Base-by-base conservation (phyloP, 2,888 invertebrate genomes). In the Rugalucina vietnamica region DNA sequence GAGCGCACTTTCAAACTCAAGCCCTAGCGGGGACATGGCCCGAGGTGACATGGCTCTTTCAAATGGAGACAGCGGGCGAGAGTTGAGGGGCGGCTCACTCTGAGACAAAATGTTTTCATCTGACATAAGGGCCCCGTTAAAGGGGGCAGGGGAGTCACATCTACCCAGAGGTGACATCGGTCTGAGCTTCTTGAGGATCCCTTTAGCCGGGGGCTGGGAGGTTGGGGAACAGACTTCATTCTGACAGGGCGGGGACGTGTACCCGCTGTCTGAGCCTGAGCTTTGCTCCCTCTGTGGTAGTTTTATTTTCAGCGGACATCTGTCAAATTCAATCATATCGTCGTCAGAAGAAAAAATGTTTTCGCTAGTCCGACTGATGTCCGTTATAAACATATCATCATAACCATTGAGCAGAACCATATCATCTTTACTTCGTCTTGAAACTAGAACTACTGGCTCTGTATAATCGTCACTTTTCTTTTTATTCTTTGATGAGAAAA, bases 1-100 rank as follows among this genome's bases (percentile, higher is more conserved):
- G 21, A 90, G 72, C n/a, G 89, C 88, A 50, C 82, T 82, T 34
- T 88, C 85, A 79, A 89, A 74, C 14, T 89, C 90, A 36, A 76
- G 39, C 27, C 81, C 71, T 8, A 82, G 24, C 2, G 86, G 86
- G 29, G 86, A 86, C 72, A 86, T 76, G n/a, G n/a, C n/a, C n/a
- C n/a, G n/a, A 10, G 87, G 87, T 21, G 87, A 87, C 82, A 87
- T 84, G n/a, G 87, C 79, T 34, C 87, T 75, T 21, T 75, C 72
- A 24, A 57, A 43, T 8, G 24, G 70, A 29, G 78, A 78, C 70
- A 50, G 34, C 0, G 78, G 54, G 27, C 14, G 43, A 70, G 34
- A 24, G 37, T 29, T 24, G n/a, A 14, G 43, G 39, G 72, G 34
- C 43, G 39, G 29, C 29, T 50, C 57, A 57, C 27, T 57, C 27